Base-by-base conservation (phyloP, 2,888 invertebrate species). In the Pantelozetes paolii region DNA sequence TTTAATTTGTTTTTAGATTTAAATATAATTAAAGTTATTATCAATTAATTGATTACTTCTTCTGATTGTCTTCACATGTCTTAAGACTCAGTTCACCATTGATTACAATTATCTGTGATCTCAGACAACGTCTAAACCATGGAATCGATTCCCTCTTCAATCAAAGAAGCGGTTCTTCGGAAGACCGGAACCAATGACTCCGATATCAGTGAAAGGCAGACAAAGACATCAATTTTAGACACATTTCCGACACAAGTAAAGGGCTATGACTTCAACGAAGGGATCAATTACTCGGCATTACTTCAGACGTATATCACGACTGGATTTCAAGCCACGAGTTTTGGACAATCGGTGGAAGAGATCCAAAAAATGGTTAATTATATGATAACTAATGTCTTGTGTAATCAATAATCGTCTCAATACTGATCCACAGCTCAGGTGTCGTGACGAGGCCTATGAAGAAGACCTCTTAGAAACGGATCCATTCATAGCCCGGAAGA, bases 261-360 rank as follows among this genome's bases (percentile, higher is more conserved):
- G 84, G 98, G 97, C 5, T 98, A 96, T 83, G 93, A 99, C 81
- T 99, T 94, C 88, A 94, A 94, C 82, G 84, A 88, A 78, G 91
- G 96, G 64, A 83, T 95, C 9, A 87, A 98, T 82, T 95, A 94
- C 82, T 88, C 90, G 77, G 88, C 88, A 79, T 83, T 99, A 73
- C 85, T 99, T 59, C 85, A 89, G 77, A 89, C 90, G 36, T 99
- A 90, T 82, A 82, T 86, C 40, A 85, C 86, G 74, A 90, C 90
- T 26, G 99, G 99, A n/a, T 98, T 99, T 83, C 99, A 99, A 85
- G 96, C 98, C 0, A 95, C 96, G 0, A 94, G 90, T 85, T 91
- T 98, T 81, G 96, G 94, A 0, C 84, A 89, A 79, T 94, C 96
- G 0, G 89, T 98, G 0, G 85, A 89, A 71, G 96, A 97, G 86